phyloP scores from a whole-genome alignment of 2,888 invertebrate species.

The Pammene fasciana region DNA sequence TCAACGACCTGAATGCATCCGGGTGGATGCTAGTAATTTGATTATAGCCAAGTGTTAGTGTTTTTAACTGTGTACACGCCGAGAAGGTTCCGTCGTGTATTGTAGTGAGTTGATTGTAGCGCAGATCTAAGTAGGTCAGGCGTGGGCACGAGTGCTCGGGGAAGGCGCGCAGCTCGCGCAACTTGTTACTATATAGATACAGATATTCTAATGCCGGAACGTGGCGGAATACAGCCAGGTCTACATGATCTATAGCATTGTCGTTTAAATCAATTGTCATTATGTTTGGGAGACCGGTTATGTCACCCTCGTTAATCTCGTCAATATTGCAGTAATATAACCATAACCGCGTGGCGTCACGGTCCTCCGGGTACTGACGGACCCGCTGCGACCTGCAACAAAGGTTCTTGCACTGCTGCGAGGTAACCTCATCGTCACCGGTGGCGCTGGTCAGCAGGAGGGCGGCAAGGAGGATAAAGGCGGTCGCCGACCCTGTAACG shows the following conservation, averaged over 20 bases:
- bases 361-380: neutral
- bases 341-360: neutral
- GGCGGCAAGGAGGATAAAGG: too few species aligned
- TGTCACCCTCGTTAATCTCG: neutral
- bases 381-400: neutral
- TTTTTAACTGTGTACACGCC: neutral
- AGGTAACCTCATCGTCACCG: neutral
- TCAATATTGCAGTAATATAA: neutral
- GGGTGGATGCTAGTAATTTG: neutral
- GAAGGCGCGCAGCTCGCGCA: constrained; percentile 1
- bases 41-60: neutral
- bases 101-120: neutral
- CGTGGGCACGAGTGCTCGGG: neutral
- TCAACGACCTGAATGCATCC: neutral
- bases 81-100: neutral
- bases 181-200: neutral
- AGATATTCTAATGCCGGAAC: neutral
- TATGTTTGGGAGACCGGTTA: too few species aligned
- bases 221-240: neutral
- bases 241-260: too few species aligned
- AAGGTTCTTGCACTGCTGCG: neutral
- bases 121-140: neutral
- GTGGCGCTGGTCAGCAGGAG: too few species aligned
- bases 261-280: too few species aligned
- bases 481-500: too few species aligned